Base-by-base conservation (phyloP, 2,888 invertebrate species). In the Helicoverpa assulta region DNA sequence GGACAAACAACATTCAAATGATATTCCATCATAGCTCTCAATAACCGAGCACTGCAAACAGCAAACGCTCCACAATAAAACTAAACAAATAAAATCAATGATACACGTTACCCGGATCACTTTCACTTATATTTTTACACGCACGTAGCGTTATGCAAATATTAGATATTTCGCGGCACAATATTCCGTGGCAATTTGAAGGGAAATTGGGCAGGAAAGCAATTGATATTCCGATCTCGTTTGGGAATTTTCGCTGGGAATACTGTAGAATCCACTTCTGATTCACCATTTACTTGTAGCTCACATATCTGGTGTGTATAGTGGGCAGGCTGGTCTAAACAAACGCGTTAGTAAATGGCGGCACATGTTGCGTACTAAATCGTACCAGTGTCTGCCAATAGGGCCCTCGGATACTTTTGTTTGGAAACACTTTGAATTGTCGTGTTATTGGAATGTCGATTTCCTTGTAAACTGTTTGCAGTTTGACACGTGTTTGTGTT, bases 151-250 rank as follows among this genome's bases (percentile, higher is more conserved):
- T 84, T 85, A 85, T 92, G 92, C 90, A 93, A 93, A 93, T 94
- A 92, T 91, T 90, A 90, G 88, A 90, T 89, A 90, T 87, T 91
- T 90, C 88, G 87, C 87, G 89, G 89, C 83, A 92, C 91, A 92
- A 94, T 92, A 92, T 93, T 91, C 91, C 87, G 88, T 90, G 86
- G 91, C 93, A 92, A 93, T 94, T 93, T 93, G 86, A 90, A 90
- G 90, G 93, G 90, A 93, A 94, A 93, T 94, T 93, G 93, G 91
- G 88, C 91, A 89, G 91, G 89, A 89, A 88, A 90, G 89, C 92
- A 90, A 93, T 94, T 94, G 93, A 93, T 94, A 94, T 94, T 94
- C 94, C 85, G 90, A 90, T 91, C 92, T 89, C 92, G 94, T 93
- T 90, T 88, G 89, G 88, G 90, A 91, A 92, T 93, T 93, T 94